Evolutionary conservation across 2,888 invertebrate genomes (phyloP), one percentile per base, ranked within the genome.

Genomic region (Carpatolechia fugitivella): DNA sequence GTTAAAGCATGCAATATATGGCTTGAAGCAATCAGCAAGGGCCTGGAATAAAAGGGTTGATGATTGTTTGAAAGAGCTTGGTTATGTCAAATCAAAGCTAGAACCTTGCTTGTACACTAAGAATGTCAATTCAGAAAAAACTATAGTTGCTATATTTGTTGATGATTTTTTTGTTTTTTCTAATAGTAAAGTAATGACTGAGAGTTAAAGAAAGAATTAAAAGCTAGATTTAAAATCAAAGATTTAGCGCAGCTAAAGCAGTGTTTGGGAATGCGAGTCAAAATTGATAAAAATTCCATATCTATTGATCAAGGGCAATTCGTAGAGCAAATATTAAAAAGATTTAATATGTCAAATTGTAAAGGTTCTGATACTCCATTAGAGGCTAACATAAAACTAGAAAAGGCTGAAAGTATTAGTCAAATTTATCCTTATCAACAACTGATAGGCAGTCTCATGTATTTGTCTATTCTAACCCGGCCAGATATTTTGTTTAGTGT

Each of bases 401-500:
- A 49, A 35, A 33, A 38, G 1, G 11, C 33, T 16, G 8, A 31
- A 20, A 24, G 30, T 7, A 54, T 4, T 44, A 13, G 36, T n/a
- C 33, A 18, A 24, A 24, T 4, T 4, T 24, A 24, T 24, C 24
- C 24, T 24, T 24, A 24, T 24, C 30, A 47, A 10, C 1, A 30
- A 30, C 29, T 61, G 1, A 51, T 59, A 4, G 61, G 58, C 4
- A 46, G 36, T n/a, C n/a, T 68, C 1, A 62, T 66, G 63, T 64
- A 62, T 53, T 1, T 64, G 18, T 56, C 63, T 5, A 60, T 64
- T 3, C 50, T 54, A 8, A 55, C 62, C 0, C 56, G 66, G 33
- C 64, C 65, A 4, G 66, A 69, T 35, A 69, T 66, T 8, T 24
- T 57, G 11, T 51, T 60, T 56, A 36, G 56, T 3, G 63, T 63